Evolutionary conservation across 2,888 invertebrate species (phyloP).

Genomic region (Hecatera dysodea): DNA sequence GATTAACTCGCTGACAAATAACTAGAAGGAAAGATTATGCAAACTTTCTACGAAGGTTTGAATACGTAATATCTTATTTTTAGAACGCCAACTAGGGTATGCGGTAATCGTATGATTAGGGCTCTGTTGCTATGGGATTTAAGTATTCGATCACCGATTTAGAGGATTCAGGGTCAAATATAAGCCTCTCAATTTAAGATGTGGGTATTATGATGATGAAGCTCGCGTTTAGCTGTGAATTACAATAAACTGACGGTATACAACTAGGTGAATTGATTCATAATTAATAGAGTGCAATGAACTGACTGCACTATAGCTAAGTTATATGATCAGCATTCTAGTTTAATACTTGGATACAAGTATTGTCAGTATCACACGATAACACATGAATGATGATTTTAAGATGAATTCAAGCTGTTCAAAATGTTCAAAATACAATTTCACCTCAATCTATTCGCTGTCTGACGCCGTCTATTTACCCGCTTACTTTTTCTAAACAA

Average conservation of each 20-base stretch:
- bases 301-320: not conserved
- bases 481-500: too few species aligned
- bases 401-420: too few species aligned
- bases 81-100: slow-evolving; percentile 34
- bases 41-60: slow-evolving; percentile 46
- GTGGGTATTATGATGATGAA: not conserved
- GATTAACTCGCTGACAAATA: slow-evolving; percentile 54
- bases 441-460: not conserved
- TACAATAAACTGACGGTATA: slow-evolving; percentile 1
- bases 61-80: slow-evolving; percentile 49
- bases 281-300: not conserved
- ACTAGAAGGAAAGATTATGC: slow-evolving; percentile 52
- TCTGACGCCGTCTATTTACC: not conserved
- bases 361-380: too few species aligned
- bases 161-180: slow-evolving; percentile 23
- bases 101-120: slow-evolving; percentile 28
- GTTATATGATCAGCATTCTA: not conserved
- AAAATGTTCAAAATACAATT: too few species aligned
- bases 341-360: not conserved
- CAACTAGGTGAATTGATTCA: slow-evolving; percentile 7
- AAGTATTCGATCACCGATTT: slow-evolving; percentile 30
- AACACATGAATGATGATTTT: too few species aligned
- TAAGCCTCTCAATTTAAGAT: slow-evolving; percentile 15
- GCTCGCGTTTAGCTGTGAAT: not conserved
- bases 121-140: slow-evolving; percentile 26